Percentiles rank a stretch among this genome's conserved stretches.
These are phyloP conservation scores for Agriotes lineatus DNA, from an alignment of 2,888 invertebrate genomes.

Conservation along the genomic window DNA sequence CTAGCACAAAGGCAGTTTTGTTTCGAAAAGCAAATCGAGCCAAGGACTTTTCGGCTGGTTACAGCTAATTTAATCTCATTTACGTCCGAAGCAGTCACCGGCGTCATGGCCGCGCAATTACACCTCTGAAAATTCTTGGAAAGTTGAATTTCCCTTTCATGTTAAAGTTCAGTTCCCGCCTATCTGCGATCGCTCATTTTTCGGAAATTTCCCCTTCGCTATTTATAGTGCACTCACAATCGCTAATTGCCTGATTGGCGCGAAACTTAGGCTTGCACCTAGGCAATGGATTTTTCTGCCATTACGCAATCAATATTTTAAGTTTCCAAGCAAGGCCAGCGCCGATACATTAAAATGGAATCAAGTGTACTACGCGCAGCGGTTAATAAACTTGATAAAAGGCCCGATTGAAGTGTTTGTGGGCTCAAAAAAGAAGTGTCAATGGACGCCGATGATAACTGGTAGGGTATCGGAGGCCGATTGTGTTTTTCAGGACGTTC, in stretches of 20 bases:
- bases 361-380: too few relatives aligned
- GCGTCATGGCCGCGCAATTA: not conserved
- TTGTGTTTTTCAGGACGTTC: not conserved
- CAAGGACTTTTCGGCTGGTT: constrained; percentile 13
- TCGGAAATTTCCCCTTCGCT: too few relatives aligned
- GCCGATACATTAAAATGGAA: too few relatives aligned
- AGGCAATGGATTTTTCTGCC: too few relatives aligned
- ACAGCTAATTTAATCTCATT: constrained; percentile 1
- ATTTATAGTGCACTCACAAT: too few relatives aligned
- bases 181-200: too few relatives aligned
- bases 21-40: not conserved
- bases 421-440: constrained; percentile 10
- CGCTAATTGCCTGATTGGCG: too few relatives aligned
- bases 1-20: not conserved
- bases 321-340: too few relatives aligned
- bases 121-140: not conserved
- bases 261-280: too few relatives aligned
- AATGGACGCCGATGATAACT: not conserved
- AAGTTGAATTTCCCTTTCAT: constrained; percentile 8
- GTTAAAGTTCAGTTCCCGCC: not conserved
- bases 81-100: not conserved
- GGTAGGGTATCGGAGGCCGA: too few relatives aligned
- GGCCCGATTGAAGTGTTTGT: not conserved
- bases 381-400: too few relatives aligned
- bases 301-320: too few relatives aligned